Percentiles rank a stretch among this genome's conserved stretches.
phyloP scores from a whole-genome alignment of 2,113 vertebrate species.

The rat (Rattus norvegicus) region GRCr8 NC_086022.1:130544001-130544500 shows the following conservation, averaged over 20 bases:
- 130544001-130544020: neutral
- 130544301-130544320: constrained; percentile 25
- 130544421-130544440: constrained; percentile 28
- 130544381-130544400: constrained; percentile 62
- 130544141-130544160: neutral
- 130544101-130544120: neutral
- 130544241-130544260: constrained; percentile 57
- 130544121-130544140: neutral
- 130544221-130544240: constrained; percentile 20
- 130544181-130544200: neutral
- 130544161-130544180: constrained; percentile 13
- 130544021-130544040: neutral
- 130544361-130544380: constrained; percentile 63
- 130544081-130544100: neutral
- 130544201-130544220: neutral
- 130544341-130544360: constrained; percentile 53
- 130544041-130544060: neutral
- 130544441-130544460: constrained; percentile 53
- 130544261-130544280: constrained; percentile 4
- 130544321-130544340: constrained; percentile 26
- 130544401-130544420: constrained; percentile 52
- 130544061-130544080: neutral
- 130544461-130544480: constrained; percentile 49
- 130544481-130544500: constrained; percentile 59
- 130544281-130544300: constrained; percentile 40